Evolutionary conservation across 2,888 invertebrate genomes (phyloP).

Genomic region (Itoplectis maculator): DNA sequence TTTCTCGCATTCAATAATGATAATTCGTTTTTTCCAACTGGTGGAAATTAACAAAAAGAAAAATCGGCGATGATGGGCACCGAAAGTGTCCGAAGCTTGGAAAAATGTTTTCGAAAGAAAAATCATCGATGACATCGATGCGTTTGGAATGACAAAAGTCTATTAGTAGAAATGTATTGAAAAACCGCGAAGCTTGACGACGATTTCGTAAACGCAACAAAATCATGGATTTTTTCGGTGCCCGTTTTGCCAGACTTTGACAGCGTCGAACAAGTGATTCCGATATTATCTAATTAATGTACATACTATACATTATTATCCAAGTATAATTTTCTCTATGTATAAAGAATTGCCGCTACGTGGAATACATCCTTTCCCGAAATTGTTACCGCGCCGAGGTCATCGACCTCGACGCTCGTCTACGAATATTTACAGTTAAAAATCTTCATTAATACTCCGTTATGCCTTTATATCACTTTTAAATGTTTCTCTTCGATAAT

Average conservation of each 20-base stretch:
- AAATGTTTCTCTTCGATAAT: conserved; percentile 48
- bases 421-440: conserved; percentile 56
- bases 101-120: neutral
- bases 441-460: conserved; percentile 43
- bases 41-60: neutral
- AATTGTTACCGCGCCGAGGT: conserved; percentile 35
- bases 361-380: conserved; percentile 32
- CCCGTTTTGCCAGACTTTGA: neutral
- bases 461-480: conserved; percentile 58
- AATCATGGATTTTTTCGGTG: neutral
- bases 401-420: conserved; percentile 40
- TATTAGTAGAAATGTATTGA: neutral
- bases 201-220: neutral
- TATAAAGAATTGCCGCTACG: conserved; percentile 41
- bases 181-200: neutral
- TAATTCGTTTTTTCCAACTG: neutral
- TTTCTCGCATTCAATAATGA: conserved; percentile 9
- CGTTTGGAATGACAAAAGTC: neutral
- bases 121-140: neutral
- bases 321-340: conserved; percentile 41
- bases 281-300: conserved; percentile 3
- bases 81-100: neutral
- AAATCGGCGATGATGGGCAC: neutral
- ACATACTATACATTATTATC: conserved; percentile 19
- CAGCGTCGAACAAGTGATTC: conserved; percentile 6